These are phyloP conservation scores for Zaprionus davidi DNA, from an alignment of 1,140 invertebrate genomes.

Conservation along the genomic window DNA sequence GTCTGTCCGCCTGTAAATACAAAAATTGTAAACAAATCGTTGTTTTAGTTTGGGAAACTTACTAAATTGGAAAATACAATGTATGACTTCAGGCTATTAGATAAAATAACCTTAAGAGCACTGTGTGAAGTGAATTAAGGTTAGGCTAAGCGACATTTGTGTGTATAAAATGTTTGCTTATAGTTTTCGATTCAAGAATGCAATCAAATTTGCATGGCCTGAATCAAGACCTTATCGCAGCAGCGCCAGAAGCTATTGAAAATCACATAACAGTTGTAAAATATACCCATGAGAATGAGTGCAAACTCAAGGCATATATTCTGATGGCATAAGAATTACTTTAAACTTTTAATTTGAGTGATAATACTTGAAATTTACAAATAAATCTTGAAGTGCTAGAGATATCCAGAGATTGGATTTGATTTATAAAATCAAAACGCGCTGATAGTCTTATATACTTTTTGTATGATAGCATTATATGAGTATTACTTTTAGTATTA, in stretches of 20 bases:
- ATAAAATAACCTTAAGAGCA: conserved; percentile 11
- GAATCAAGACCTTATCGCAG: not conserved
- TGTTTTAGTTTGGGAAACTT: not conserved
- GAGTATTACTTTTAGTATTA: no score
- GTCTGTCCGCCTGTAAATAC: conserved; percentile 30
- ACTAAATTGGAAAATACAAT: conserved; percentile 6
- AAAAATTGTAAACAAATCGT: not conserved
- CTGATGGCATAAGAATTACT: not conserved
- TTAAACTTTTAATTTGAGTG: not conserved
- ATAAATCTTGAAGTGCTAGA: no score
- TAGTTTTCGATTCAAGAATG: not conserved
- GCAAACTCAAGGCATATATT: not conserved
- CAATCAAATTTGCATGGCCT: not conserved
- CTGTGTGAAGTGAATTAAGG: conserved; percentile 13
- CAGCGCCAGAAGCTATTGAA: not conserved
- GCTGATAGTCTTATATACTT: no score
- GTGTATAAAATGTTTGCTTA: not conserved
- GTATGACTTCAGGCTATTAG: not conserved
- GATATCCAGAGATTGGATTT: no score
- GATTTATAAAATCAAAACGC: no score
- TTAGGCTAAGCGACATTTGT: not conserved
- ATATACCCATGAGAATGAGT: not conserved
- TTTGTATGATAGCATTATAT: no score
- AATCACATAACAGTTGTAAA: not conserved
- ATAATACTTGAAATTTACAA: not conserved